These are phyloP conservation scores for Ovis aries DNA, from an alignment of 2,113 vertebrate species.

Conservation along the genomic window ARS-UI_Ramb_v3.0 NC_056060.1:64686001-64686500, in stretches of 20 bases:
- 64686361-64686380: not conserved
- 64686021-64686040: not conserved
- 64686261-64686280: not conserved
- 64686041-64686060: not conserved
- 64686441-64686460: not conserved
- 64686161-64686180: not conserved
- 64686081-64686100: not conserved
- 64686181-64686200: not conserved
- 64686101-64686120: not conserved
- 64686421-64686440: not conserved
- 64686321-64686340: not conserved
- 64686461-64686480: not conserved
- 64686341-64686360: conserved; percentile 5
- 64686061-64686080: not conserved
- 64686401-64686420: not conserved
- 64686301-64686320: not conserved
- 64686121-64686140: not conserved
- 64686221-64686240: not conserved
- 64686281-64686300: conserved; percentile 1
- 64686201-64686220: not conserved
- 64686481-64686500: not conserved
- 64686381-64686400: not conserved
- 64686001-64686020: not conserved
- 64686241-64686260: not conserved
- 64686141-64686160: not conserved